Evolutionary conservation across 2,113 vertebrate species (phyloP).

Genomic region (Amblyornis subalaris): DNA sequence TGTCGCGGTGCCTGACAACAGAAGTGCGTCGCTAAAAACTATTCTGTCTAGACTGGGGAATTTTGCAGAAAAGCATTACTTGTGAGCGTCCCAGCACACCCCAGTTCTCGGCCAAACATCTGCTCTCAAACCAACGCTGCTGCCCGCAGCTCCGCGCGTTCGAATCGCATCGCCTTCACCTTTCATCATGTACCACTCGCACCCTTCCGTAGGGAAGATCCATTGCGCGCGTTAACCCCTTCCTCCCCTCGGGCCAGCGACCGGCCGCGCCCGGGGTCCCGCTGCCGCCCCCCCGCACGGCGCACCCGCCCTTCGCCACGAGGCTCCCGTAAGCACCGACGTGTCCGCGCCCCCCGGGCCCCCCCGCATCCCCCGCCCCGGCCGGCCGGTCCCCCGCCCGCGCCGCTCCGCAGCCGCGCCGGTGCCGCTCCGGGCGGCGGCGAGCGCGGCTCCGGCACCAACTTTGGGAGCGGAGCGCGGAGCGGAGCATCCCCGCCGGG

Average conservation of each 20-base stretch:
- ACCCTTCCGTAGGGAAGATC: accelerated
- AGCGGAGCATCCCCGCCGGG: no score
- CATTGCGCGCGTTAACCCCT: not conserved
- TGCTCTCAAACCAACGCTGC: not conserved
- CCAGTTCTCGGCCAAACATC: not conserved
- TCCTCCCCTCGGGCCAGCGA: not conserved
- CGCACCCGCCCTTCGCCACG: not conserved
- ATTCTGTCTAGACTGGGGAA: not conserved
- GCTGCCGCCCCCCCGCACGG: not conserved
- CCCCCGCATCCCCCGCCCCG: not conserved
- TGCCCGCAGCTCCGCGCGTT: not conserved
- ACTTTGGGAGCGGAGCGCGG: no score
- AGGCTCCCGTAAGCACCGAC: not conserved
- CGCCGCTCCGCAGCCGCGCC: no score
- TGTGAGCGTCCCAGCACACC: not conserved
- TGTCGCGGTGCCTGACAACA: not conserved
- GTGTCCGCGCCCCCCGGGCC: not conserved
- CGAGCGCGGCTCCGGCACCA: no score
- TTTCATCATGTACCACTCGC: accelerated
- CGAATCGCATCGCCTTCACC: not conserved
- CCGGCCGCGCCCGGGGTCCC: not conserved
- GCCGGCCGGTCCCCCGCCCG: no score
- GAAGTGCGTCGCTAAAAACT: not conserved
- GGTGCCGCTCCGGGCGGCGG: no score
- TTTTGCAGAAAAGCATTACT: not conserved